A percentile compares a stretch with the other conserved stretches of the same genome.
These are phyloP conservation scores for Patiria pectinifera DNA, from an alignment of 53 echinoderm and acorn worm genomes.

Conservation along the genomic window DNA sequence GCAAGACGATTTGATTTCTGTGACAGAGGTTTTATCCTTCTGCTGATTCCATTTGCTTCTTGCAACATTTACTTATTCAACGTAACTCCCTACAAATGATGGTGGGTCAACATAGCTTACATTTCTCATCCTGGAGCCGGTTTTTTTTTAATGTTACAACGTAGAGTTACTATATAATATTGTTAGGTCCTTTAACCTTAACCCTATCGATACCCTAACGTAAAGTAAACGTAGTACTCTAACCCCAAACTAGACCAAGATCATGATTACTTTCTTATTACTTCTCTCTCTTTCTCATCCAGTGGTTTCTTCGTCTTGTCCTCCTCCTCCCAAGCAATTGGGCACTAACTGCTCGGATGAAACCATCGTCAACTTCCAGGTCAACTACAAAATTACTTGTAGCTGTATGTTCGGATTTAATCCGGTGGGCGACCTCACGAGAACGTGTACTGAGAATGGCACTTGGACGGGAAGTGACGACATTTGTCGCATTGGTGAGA, in stretches of 20 bases:
- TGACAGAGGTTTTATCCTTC: no score
- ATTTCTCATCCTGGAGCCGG: no score
- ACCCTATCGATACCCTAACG: neutral
- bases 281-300: neutral
- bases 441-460: constrained; percentile 15
- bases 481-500: constrained; percentile 47
- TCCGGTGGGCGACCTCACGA: neutral
- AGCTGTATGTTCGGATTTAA: neutral
- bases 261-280: neutral
- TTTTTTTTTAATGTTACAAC: no score
- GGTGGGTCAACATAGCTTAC: no score
- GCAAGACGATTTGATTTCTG: no score
- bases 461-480: constrained; percentile 46
- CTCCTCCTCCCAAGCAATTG: neutral
- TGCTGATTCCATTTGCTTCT: no score
- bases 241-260: neutral
- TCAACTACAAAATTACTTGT: neutral
- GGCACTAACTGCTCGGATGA: constrained; percentile 8
- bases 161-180: no score
- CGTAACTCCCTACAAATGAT: no score
- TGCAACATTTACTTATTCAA: no score
- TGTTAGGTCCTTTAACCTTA: no score
- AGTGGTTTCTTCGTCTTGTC: neutral
- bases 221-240: neutral
- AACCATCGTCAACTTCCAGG: neutral